Base-by-base conservation (phyloP, 2,797 vertebrate species). In the Danio choprae region DNA sequence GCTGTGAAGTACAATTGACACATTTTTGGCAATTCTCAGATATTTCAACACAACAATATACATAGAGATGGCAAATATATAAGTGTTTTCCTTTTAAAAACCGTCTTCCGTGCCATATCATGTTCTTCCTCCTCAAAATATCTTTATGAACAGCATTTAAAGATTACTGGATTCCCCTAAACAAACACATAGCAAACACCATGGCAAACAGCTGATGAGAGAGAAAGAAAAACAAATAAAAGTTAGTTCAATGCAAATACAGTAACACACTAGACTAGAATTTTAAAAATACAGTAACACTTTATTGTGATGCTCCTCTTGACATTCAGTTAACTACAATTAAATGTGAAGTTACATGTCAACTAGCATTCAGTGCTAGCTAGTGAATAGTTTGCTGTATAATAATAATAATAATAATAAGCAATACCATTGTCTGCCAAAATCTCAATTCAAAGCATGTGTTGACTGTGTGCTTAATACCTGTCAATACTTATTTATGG, bases 121-220 rank as follows among this genome's bases (percentile, higher is more conserved):
- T 55, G 81, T 77, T 60, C 75, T 82, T 89, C 89, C 76, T 60
- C 56, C 43, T 86, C 0, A 9, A 67, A 82, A 86, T 29, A 12
- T 74, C 46, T 77, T 72, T 68, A 73, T 18, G 11, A 43, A 67
- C 67, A 38, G 60, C 20, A 20, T 4, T 71, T 77, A 59, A 12
- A 12, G 9, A 53, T 90, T 93, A 97, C 88, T 97, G 96, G 91
- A 98, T 97, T 63, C 96, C 96, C 86, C 94, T 90, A 88, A 98
- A 98, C 84, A 98, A 92, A 91, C 96, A 97, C 96, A 98, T 96
- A 10, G 97, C 96, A 50, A 97, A 98, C 84, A 96, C 91, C 96
- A 98, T 98, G 83, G 96, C 95, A 9, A 97, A 96, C 18, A 98
- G 95, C 97, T 98, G 92, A 5, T 15, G 84, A 88, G 63, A 65